Evolutionary conservation across 2,797 vertebrate genomes (phyloP), one percentile per base, ranked within the genome.

Genomic region (Macropus fuliginosus): DNA sequence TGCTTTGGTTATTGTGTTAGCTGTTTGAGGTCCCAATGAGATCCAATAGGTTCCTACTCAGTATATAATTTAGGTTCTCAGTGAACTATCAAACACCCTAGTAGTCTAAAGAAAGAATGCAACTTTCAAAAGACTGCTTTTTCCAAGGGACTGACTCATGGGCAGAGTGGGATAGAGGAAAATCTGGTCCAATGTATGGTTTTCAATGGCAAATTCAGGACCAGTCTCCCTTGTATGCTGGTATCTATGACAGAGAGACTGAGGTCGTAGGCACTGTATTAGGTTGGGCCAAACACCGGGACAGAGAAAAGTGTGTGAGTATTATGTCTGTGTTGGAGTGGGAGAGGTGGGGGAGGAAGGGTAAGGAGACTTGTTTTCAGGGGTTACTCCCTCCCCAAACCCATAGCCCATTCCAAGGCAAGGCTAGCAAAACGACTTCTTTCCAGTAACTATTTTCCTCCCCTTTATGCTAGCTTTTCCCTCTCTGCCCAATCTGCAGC

Each of bases 401-500:
- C 91, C 93, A 91, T 5, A 93, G 91, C 87, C 62, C 90, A 92
- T 93, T 62, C 87, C 92, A 62, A 54, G 2, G 46, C 46, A 56
- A 91, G 29, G 57, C 95, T 93, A 14, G 0, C 21, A 54, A 81
- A 56, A 54, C 24, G 27, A 50, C 40, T 50, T 46, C 74, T 50
- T n/a, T 59, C 93, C 56, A 95, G 91, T 59, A 24, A 89, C 93
- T 95, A 6, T 6, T 54, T 54, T 91, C 59, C 29, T 52, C n/a
- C 94, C 93, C 66, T 81, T 40, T 81, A 57, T 21, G 1, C 11
- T 93, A 46, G 74, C 90, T 90, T 4, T 74, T 81, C 92, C 92
- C 93, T 94, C 95, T 87, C 54, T 57, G 92, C 95, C 96, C 94
- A 95, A 93, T 56, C 13, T 59, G 90, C 46, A 46, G 93, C 92